Evolutionary conservation across 1,140 invertebrate species (phyloP), one percentile per base, ranked within the genome.

Genomic region (Achroia grisella): DNA sequence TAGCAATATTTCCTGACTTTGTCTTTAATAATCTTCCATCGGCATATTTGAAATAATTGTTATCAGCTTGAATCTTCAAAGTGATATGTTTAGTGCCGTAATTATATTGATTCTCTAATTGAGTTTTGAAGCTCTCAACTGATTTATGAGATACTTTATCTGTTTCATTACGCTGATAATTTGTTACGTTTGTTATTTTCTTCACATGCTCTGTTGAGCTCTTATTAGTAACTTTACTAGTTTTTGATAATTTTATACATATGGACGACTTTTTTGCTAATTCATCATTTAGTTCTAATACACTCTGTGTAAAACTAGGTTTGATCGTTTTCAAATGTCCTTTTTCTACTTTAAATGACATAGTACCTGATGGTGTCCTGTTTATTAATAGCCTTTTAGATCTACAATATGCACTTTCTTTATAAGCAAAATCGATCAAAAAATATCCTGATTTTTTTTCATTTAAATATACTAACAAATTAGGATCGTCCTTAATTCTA

Each of bases 281-380:
- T 48, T 36, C 23, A 4, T 36, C 46, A 17, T 50, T 51, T 28
- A 13, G 8, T 45, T 39, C 11, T 12, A 2, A 9, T n/a, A 10
- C 13, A 35, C 17, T 14, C 10, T 12, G 10, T 35, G 27, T 27
- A 9, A 28, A 9, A 23, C 33, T 37, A 29, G 33, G 27, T 53
- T 56, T 42, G 11, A 58, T 29, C 4, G 13, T 12, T 23, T 53
- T 32, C 2, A 62, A 34, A 32, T 52, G 39, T 10, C 39, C 43
- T 34, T 71, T 56, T 37, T 58, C 33, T n/a, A 56, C 40, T 46
- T 62, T 48, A 40, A 71, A 45, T 32, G 53, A 28, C 11, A 58
- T 52, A 32, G 50, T 57, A 29, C 62, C 70, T 4, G 62, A 66
- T 17, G 47, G 36, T 14, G 65, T 57, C 14, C 40, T 58, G 27